phyloP scores from a whole-genome alignment of 2,888 invertebrate genomes.

The Oxycera nigricornis region DNA sequence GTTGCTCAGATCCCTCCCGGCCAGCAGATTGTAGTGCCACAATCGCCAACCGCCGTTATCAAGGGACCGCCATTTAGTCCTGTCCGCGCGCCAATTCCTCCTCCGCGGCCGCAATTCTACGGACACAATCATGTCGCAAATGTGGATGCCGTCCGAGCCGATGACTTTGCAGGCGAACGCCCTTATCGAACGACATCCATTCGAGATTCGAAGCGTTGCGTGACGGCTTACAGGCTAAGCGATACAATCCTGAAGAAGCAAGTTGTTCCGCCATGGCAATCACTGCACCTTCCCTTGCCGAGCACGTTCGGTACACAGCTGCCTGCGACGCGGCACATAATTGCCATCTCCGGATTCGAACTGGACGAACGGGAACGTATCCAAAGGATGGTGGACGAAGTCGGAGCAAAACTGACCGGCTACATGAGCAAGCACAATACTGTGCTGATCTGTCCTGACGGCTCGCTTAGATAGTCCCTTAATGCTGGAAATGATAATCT shows the following conservation, averaged over 20 bases:
- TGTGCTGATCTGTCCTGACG: slow-evolving; percentile 75
- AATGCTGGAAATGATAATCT: too few species aligned
- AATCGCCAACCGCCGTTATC: slow-evolving; percentile 49
- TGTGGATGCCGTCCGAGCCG: slow-evolving; percentile 74
- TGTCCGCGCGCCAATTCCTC: slow-evolving; percentile 64
- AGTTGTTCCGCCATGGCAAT: slow-evolving; percentile 91
- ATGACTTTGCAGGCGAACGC: slow-evolving; percentile 88
- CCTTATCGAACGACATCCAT: slow-evolving; percentile 84
- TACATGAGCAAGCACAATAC: slow-evolving; percentile 83
- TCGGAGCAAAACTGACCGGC: slow-evolving; percentile 83
- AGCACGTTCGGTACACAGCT: slow-evolving; percentile 70
- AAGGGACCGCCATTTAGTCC: slow-evolving; percentile 61
- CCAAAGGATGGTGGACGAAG: slow-evolving; percentile 81
- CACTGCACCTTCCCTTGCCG: slow-evolving; percentile 87
- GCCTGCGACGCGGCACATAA: slow-evolving; percentile 78
- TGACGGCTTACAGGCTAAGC: slow-evolving; percentile 89
- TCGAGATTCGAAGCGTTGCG: slow-evolving; percentile 73
- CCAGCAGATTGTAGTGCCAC: slow-evolving; percentile 47
- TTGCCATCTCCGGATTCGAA: slow-evolving; percentile 88
- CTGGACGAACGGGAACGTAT: slow-evolving; percentile 83
- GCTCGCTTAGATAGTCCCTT: too few species aligned
- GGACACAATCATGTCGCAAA: slow-evolving; percentile 82
- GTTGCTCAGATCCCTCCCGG: slow-evolving; percentile 54
- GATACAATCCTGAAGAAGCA: slow-evolving; percentile 87
- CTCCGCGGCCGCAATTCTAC: slow-evolving; percentile 80